phyloP scores from a whole-genome alignment of 2,888 invertebrate species.

The Copidosoma aretas region DNA sequence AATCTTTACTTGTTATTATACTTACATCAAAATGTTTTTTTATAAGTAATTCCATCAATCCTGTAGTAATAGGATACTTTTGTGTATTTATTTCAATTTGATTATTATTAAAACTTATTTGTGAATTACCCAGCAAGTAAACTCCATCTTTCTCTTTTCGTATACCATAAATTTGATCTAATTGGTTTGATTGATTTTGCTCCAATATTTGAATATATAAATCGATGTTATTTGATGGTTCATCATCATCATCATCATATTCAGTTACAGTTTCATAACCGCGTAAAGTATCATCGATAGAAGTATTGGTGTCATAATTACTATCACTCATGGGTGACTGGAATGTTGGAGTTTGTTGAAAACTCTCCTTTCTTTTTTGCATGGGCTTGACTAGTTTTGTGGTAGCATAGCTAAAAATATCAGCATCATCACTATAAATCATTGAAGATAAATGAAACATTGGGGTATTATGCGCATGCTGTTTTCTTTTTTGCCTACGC shows the following conservation, averaged over 20 bases:
- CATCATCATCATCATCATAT: neutral
- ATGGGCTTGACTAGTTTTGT: neutral
- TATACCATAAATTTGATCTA: neutral
- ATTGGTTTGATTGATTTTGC: neutral
- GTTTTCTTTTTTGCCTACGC: neutral
- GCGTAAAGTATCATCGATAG: neutral
- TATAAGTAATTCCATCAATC: constrained; percentile 6
- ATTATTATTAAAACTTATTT: constrained; percentile 14
- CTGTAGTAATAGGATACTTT: neutral
- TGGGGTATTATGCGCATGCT: neutral
- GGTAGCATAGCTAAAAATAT: neutral
- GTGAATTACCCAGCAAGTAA: neutral
- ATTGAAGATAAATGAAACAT: neutral
- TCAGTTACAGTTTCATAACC: neutral
- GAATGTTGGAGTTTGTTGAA: too few relatives aligned
- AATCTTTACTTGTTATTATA: neutral
- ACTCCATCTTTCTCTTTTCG: neutral
- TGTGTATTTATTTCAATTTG: neutral
- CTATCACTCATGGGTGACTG: too few relatives aligned
- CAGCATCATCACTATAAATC: neutral
- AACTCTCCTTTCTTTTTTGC: too few relatives aligned
- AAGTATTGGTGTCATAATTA: neutral
- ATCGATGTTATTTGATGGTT: neutral
- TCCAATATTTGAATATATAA: neutral
- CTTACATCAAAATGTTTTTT: neutral